A percentile compares a stretch with the other conserved stretches of the same genome.
Conservation (phyloP, 92 coral and sea anemone genomes). For the Montipora capitata region DNA sequence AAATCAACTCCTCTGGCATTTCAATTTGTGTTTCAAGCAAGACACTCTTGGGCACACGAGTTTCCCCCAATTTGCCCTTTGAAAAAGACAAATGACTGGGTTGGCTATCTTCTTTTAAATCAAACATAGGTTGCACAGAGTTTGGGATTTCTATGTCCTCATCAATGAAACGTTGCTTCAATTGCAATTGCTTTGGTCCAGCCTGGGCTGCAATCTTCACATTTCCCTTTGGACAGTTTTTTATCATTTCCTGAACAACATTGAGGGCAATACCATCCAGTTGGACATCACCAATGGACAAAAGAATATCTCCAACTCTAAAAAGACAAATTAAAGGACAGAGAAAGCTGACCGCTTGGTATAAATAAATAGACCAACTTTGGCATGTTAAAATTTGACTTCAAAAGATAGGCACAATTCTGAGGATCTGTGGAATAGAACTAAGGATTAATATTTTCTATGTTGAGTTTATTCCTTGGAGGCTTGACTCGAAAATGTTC, state of each 20-base stretch:
- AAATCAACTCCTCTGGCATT: conserved; percentile 9
- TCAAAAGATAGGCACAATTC: too few relatives aligned
- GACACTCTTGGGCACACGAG: background rate
- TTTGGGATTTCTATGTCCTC: background rate
- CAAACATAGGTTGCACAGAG: background rate
- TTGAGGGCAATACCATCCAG: conserved; percentile 71
- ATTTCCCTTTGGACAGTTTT: conserved; percentile 86
- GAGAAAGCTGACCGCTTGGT: background rate
- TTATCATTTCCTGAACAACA: conserved; percentile 80
- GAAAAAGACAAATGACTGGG: background rate
- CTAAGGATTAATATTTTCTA: too few relatives aligned
- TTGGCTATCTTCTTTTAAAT: background rate
- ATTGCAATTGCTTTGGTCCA: conserved; percentile 13
- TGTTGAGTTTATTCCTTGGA: too few relatives aligned
- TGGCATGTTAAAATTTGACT: too few relatives aligned
- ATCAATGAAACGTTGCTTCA: background rate
- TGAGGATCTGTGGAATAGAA: too few relatives aligned
- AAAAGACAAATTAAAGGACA: conserved; percentile 21
- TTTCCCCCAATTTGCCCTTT: background rate
- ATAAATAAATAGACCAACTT: background rate
- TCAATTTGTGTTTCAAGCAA: background rate
- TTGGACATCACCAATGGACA: conserved; percentile 77
- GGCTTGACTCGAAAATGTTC: too few relatives aligned
- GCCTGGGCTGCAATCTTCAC: conserved; percentile 85
- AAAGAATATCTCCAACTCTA: conserved; percentile 89